phyloP scores from a whole-genome alignment of 2,888 invertebrate genomes.

The Chalcis sispes region DNA sequence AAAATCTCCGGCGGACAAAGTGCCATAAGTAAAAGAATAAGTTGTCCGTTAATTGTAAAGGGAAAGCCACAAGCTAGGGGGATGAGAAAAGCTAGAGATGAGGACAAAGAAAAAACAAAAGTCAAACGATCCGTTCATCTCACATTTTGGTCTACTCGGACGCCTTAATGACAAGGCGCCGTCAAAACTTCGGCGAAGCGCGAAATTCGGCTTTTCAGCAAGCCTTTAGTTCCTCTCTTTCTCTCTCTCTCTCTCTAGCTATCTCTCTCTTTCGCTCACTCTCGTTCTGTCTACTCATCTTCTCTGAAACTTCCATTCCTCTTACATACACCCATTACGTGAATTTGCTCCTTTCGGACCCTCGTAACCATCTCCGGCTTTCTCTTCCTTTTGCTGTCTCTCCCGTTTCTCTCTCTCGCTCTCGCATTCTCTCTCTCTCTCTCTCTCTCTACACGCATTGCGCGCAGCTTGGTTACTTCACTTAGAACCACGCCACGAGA shows the following conservation, averaged over 20 bases:
- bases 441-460: constrained; percentile 1
- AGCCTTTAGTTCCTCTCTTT: not conserved
- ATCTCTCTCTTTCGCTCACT: not conserved
- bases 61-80: too few species aligned
- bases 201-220: constrained; percentile 20
- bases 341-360: constrained; percentile 47
- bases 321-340: constrained; percentile 38
- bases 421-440: constrained; percentile 18
- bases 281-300: constrained; percentile 22
- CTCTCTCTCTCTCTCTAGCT: not conserved
- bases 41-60: too few species aligned
- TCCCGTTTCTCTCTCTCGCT: not conserved
- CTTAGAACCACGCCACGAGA: constrained; percentile 13
- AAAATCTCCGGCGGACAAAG: too few species aligned
- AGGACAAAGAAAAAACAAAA: too few species aligned
- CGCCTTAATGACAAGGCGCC: constrained; percentile 23
- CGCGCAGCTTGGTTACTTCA: constrained; percentile 38
- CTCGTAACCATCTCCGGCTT: constrained; percentile 20
- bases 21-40: not conserved
- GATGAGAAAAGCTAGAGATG: too few species aligned
- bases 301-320: constrained; percentile 40
- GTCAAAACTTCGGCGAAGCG: constrained; percentile 36
- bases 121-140: too few species aligned
- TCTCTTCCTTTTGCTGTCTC: constrained; percentile 4
- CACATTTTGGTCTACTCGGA: not conserved